Base-by-base conservation (phyloP, 2,797 vertebrate species). In the Schizopygopsis malacanthus region DNA sequence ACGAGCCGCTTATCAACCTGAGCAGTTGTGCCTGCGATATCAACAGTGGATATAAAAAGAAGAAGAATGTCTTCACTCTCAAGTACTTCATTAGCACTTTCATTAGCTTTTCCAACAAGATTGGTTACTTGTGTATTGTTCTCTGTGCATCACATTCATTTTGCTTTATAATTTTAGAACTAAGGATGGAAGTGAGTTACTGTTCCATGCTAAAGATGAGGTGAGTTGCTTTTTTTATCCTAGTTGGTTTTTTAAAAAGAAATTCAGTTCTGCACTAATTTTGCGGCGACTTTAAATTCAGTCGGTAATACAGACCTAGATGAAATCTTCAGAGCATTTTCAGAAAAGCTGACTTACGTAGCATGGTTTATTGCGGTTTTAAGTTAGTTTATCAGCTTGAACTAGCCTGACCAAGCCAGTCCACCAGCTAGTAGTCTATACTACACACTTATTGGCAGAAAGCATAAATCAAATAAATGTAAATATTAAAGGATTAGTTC, bases 31-130 rank as follows among this genome's bases (percentile, higher is more conserved):
- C 95, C 91, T 95, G 96, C 28, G 97, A 98, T 85, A 94, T 98
- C 93, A 97, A 97, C 92, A 98, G 90, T 12, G 97, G 97, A 89
- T 99, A 99, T 95, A 98, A 98, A 94, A 99, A 99, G 94, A 99
- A 98, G 95, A 99, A 99, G 91, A 97, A 98, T 9, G 98, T 99
- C 91, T 98, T 99, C 93, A 99, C 97, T 13, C 96, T 99, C 90
- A 97, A 97, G 98, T 99, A 90, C 93, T 93, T 65, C 10, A 61
- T 13, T 20, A 28, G 54, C 5, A 12, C 45, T 75, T 61, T 69
- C 25, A 79, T 25, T 63, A 11, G 56, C 39, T 61, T 70, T 54
- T 54, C 13, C 50, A 67, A n/a, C 20, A 8, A 52, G 11, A 69
- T 50, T 52, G 43, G 18, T 45, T 67, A 50, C 18, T 13, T 50